Evolutionary conservation across 2,888 invertebrate species (phyloP).

Genomic region (Chelonus formosanus): DNA sequence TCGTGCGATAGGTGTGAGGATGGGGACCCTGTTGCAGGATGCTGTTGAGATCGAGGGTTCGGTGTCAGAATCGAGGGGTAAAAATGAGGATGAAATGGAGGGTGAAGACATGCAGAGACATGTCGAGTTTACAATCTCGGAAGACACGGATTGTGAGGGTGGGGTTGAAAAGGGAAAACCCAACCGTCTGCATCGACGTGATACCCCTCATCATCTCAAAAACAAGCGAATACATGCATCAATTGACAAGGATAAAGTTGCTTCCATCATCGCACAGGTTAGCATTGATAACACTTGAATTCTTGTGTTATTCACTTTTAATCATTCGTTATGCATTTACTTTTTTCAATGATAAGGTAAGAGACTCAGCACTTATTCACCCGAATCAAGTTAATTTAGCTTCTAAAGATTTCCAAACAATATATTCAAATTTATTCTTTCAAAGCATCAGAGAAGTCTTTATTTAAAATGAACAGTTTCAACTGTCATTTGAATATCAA

Average conservation of each 20-base stretch:
- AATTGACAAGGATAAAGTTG: conserved; percentile 76
- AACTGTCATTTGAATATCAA: no score
- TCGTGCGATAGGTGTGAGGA: conserved; percentile 39
- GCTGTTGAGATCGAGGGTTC: conserved; percentile 65
- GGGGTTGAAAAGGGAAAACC: conserved; percentile 68
- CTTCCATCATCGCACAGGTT: conserved; percentile 77
- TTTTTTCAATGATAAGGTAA: background rate
- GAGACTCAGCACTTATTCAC: background rate
- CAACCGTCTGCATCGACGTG: conserved; percentile 83
- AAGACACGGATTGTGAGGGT: conserved; percentile 65
- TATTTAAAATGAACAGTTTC: no score
- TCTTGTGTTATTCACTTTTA: conserved; percentile 4
- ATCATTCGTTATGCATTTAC: no score
- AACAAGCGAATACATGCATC: conserved; percentile 88
- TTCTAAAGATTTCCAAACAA: no score
- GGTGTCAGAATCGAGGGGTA: conserved; percentile 70
- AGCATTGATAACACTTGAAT: conserved; percentile 46
- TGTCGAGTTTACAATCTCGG: conserved; percentile 61
- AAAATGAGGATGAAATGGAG: conserved; percentile 70
- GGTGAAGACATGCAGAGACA: conserved; percentile 70
- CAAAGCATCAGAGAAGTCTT: no score
- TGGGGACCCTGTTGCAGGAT: conserved; percentile 52
- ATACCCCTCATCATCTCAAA: conserved; percentile 99
- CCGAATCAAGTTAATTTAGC: background rate
- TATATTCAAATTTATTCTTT: no score